These are phyloP conservation scores for Dermolepida albohirtum DNA, from an alignment of 2,888 invertebrate genomes.

Conservation along the genomic window DNA sequence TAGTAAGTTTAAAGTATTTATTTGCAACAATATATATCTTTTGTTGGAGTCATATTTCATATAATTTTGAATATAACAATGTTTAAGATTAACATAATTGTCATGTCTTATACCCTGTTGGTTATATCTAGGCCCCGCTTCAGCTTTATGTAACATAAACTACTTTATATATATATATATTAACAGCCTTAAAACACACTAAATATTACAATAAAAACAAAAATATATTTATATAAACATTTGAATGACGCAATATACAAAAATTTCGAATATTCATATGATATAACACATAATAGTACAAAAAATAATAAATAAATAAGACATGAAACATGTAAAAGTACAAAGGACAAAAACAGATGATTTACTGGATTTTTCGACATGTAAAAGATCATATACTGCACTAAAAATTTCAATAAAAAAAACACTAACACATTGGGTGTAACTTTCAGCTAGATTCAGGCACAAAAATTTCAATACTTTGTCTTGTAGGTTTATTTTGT, in stretches of 20 bases:
- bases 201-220: conserved; percentile 22
- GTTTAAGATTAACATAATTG: too few species aligned
- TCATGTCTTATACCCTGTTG: conserved; percentile 22
- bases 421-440: conserved; percentile 29
- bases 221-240: conserved; percentile 22
- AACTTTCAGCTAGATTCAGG: conserved; percentile 63
- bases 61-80: conserved; percentile 1
- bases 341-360: conserved; percentile 14
- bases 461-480: conserved; percentile 64
- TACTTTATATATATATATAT: conserved; percentile 22
- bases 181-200: conserved; percentile 35
- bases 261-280: conserved; percentile 15
- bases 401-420: conserved; percentile 42
- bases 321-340: conserved; percentile 5
- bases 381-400: conserved; percentile 39
- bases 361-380: conserved; percentile 23
- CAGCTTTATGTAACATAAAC: conserved; percentile 13
- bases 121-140: conserved; percentile 13
- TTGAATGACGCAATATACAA: conserved; percentile 28
- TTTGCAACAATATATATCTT: conserved; percentile 8
- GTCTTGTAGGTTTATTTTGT: conserved; percentile 53
- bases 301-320: conserved; percentile 26
- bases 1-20: conserved; percentile 3
- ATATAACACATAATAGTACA: conserved; percentile 14
- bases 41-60: background rate